Evolutionary conservation across 1,140 invertebrate genomes (phyloP).

Genomic region (Diuraphis noxia): DNA sequence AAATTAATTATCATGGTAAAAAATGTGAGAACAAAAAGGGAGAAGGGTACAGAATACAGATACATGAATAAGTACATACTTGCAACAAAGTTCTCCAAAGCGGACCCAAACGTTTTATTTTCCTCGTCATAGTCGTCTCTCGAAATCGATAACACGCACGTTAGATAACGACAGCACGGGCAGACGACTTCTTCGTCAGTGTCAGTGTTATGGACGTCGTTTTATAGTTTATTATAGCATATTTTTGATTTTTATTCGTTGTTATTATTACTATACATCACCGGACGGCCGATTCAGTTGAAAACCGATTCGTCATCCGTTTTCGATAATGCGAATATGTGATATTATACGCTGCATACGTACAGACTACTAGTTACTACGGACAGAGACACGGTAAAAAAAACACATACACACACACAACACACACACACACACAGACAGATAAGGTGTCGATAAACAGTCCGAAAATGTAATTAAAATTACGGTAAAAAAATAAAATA

Average conservation of each 20-base stretch:
- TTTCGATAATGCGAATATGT: not conserved
- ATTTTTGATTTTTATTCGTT: slow-evolving; percentile 5
- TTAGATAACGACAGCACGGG: slow-evolving; percentile 14
- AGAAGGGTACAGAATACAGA: not conserved
- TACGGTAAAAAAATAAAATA: not conserved
- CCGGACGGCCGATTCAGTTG: not conserved
- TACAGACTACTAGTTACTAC: too few species aligned
- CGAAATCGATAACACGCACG: slow-evolving; percentile 23
- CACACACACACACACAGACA: not conserved
- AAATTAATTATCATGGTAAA: not conserved
- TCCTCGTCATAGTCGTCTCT: slow-evolving; percentile 32
- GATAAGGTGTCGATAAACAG: slow-evolving; percentile 45
- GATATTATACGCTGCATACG: slow-evolving; percentile 5
- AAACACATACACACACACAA: not conserved
- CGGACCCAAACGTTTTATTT: slow-evolving; percentile 7
- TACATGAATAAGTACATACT: not conserved
- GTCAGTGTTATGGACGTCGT: not conserved
- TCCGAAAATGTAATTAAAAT: slow-evolving; percentile 38
- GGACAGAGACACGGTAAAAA: not conserved
- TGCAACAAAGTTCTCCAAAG: slow-evolving; percentile 11
- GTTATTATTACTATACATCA: not conserved
- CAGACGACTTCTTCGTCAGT: not conserved
- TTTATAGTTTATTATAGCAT: not conserved
- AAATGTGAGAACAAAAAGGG: not conserved
- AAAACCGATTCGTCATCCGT: slow-evolving; percentile 17